Base-by-base conservation (phyloP, 2,113 vertebrate species). In the Corythaeola cristata region DNA sequence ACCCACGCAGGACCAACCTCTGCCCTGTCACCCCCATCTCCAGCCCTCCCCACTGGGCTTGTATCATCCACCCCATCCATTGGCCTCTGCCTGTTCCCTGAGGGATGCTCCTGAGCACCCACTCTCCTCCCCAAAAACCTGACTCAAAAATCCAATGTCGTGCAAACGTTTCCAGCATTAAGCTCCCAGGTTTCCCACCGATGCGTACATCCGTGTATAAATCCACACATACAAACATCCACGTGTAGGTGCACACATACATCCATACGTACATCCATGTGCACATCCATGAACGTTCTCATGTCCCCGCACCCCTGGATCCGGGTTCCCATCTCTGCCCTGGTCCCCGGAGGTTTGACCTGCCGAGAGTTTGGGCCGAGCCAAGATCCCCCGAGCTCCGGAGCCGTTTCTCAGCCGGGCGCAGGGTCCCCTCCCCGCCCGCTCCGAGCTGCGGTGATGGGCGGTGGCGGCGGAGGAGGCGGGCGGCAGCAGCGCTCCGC, bases 151-250 rank as follows among this genome's bases (percentile, higher is more conserved):
- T 32, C 15, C 47, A 13, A 1, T 2, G 11, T 8, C 9, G 15
- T 20, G n/a, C 52, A 44, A 6, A 12, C 27, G 5, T 33, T 17
- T 44, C 6, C 47, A 75, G 60, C 56, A 14, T 47, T 8, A 3
- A 33, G 30, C 39, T 52, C 44, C 39, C 9, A 17, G 4, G 5
- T 33, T 91, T 44, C 44, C 67, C n/a, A 21, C 11, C 32, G 52
- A 0, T 0, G 33, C 3, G 24, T 8, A 15, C 13, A 60, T 24
- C 26, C 53, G 39, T 0, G 3, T 2, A 2, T 16, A 69, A 28
- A 22, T 45, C 28, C 28, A 30, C 4, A 3, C 1, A 4, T 13
- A 17, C 55, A 32, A 5, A 8, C 50, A 52, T 23, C 50, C 21
- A 44, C 12, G 12, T 12, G 14, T 13, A 44, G 41, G 41, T 44